A percentile compares a stretch with the other conserved stretches of the same genome.
Conservation (phyloP, 2,797 vertebrate species). For the Amphiprion clarkii region DNA sequence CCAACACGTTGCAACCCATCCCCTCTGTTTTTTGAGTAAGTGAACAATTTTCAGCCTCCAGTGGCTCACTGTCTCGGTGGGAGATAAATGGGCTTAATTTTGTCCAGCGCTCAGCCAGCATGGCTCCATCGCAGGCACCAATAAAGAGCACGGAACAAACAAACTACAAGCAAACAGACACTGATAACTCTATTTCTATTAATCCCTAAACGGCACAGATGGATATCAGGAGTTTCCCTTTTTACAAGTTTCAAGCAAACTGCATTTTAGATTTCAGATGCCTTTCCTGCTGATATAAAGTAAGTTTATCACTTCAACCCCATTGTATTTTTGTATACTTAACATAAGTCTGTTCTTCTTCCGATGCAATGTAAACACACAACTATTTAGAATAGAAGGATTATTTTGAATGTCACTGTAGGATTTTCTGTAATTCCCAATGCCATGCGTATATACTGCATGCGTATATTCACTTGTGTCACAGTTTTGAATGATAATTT, state of each 20-base stretch:
- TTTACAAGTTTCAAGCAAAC: not conserved
- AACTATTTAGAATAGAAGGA: not conserved
- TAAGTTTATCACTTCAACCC: not conserved
- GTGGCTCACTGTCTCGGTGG: constrained; percentile 51
- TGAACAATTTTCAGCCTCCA: constrained; percentile 60
- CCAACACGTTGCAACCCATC: constrained; percentile 35
- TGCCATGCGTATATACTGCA: not conserved
- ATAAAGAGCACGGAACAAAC: constrained; percentile 36
- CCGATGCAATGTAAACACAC: not conserved
- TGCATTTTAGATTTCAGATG: not conserved
- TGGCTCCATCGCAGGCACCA: constrained; percentile 25
- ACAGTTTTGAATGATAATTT: not conserved
- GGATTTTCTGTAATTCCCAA: not conserved
- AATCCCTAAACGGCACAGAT: not conserved
- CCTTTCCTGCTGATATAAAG: not conserved
- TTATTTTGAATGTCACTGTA: not conserved
- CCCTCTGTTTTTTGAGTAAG: constrained; percentile 50
- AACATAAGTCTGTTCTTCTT: not conserved
- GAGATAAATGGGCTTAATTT: constrained; percentile 79
- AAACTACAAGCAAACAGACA: constrained; percentile 24
- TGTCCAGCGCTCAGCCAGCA: constrained; percentile 46
- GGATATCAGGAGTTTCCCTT: not conserved
- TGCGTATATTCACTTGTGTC: not conserved
- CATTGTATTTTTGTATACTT: too few species aligned
- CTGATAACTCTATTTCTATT: constrained; percentile 15